These are phyloP conservation scores for Synergus gifuensis DNA, from an alignment of 2,888 invertebrate species.

Conservation along the genomic window DNA sequence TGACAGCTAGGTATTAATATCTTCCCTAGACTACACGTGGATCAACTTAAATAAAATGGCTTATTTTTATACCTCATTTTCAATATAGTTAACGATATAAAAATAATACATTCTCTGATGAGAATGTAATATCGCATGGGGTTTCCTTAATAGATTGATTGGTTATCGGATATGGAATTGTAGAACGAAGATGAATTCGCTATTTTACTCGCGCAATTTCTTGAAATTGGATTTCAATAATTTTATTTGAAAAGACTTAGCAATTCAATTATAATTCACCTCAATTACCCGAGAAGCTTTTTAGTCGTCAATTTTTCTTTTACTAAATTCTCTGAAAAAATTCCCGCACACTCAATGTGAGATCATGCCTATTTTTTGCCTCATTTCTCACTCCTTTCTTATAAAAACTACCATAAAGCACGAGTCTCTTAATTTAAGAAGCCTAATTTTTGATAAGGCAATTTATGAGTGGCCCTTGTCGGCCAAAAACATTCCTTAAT, in stretches of 20 bases:
- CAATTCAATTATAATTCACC: background rate
- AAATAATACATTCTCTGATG: too few species aligned
- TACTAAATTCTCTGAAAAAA: background rate
- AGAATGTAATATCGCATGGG: background rate
- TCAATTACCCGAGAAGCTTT: background rate
- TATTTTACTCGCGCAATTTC: background rate
- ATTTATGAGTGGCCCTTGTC: constrained; percentile 14
- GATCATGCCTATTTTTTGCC: constrained; percentile 1
- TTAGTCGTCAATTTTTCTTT: background rate
- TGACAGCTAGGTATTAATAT: constrained; percentile 22
- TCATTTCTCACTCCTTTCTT: background rate
- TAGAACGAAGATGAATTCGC: background rate
- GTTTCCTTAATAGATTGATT: background rate
- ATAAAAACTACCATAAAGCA: background rate
- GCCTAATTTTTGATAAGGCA: constrained; percentile 23
- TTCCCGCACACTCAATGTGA: background rate
- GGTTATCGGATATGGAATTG: background rate
- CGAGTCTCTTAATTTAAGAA: background rate
- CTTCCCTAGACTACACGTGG: background rate
- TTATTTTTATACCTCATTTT: background rate
- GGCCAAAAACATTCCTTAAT: background rate
- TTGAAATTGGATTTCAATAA: background rate
- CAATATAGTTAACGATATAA: background rate
- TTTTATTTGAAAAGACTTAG: background rate
- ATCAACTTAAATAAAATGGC: background rate